These are phyloP conservation scores for Melinopterus prodromus DNA, from an alignment of 2,888 invertebrate species.

Conservation along the genomic window DNA sequence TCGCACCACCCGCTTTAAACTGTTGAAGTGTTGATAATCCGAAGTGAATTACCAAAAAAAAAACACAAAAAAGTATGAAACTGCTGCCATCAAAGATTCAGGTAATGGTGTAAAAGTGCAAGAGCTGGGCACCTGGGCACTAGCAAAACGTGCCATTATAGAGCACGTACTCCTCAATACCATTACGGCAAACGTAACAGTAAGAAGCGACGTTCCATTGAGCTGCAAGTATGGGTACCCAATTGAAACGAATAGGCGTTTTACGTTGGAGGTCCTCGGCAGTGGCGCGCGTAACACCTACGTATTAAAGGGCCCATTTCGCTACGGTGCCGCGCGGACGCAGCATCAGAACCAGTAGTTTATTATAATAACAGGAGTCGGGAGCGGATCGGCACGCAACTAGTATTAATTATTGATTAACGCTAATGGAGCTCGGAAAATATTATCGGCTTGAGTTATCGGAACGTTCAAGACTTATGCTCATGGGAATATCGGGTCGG, in stretches of 20 bases:
- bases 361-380: constrained; percentile 42
- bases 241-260: constrained; percentile 4
- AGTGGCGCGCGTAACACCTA: constrained; percentile 37
- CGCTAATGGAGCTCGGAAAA: constrained; percentile 42
- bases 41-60: background rate
- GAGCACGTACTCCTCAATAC: background rate
- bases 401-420: constrained; percentile 46
- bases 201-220: background rate
- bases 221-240: background rate
- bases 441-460: constrained; percentile 41
- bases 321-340: constrained; percentile 28
- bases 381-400: constrained; percentile 38
- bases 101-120: background rate
- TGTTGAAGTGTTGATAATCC: background rate
- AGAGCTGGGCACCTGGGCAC: background rate
- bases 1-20: too few species aligned
- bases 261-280: constrained; percentile 16
- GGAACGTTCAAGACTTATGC: constrained; percentile 14
- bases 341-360: constrained; percentile 39
- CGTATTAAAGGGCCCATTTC: constrained; percentile 39
- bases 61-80: background rate
- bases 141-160: background rate
- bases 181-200: background rate
- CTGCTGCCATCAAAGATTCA: background rate
- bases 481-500: background rate